Base-by-base conservation (phyloP, 1,140 invertebrate species). In the Psix sp. region DNA sequence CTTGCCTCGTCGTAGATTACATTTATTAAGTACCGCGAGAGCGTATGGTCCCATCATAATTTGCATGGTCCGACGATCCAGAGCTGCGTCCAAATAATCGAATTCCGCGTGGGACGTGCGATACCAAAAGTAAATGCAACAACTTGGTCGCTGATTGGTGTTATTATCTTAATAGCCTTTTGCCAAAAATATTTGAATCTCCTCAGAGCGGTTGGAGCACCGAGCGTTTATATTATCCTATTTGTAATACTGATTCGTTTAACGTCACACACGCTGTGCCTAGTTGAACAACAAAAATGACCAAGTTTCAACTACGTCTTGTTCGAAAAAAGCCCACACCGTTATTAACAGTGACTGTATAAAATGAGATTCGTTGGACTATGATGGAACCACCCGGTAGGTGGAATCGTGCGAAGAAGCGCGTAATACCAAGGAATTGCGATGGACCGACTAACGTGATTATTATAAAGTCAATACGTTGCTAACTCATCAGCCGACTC, bases 391-490 rank as follows among this genome's bases (percentile, higher is more conserved):
- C 75, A 77, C 75, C 70, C 75, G 70, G 70, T 77, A 77, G 75
- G 65, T 77, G 54, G 52, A 71, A 70, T 77, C 70, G 75, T 74
- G 70, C 75, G 70, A 73, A 76, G 74, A 60, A 68, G 49, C 68
- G 68, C 74, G 68, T 76, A 76, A 76, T 71, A 60, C 54, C 59
- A 66, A 77, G 60, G 60, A 70, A 67, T 71, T 71, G 59, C 56
- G 43, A 67, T 71, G 67, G 71, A 71, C 71, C 76, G 52, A 76
- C 83, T 85, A 86, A 86, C 84, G 83, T 84, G 84, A 86, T 86
- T 85, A 86, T 86, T 86, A 86, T 86, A 84, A 85, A 86, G 84
- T 86, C 84, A 85, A 86, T 86, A 85, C 84, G 84, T 85, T 85
- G 83, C 84, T 85, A 86, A 84, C 84, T 86, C 84, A 86, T 86